phyloP scores from a whole-genome alignment of 1,140 invertebrate genomes.

The Rhopalosiphum maidis region DNA sequence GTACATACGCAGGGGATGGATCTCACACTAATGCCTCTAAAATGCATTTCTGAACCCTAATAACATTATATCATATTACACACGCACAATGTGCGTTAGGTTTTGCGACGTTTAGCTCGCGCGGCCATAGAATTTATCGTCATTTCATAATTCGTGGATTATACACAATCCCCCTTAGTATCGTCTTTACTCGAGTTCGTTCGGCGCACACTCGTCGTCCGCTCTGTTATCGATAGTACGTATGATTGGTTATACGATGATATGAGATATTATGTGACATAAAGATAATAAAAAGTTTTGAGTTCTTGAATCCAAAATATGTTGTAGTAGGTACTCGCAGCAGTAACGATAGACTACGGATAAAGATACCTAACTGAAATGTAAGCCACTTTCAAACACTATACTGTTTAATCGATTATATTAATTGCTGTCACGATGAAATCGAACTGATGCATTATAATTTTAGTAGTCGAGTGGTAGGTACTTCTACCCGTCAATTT shows the following conservation, averaged over 20 bases:
- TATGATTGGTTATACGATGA: neutral
- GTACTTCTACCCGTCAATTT: neutral
- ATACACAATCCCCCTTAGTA: neutral
- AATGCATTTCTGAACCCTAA: constrained; percentile 9
- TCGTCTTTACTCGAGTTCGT: neutral
- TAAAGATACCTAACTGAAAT: no score
- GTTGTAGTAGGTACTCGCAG: neutral
- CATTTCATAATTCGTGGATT: neutral
- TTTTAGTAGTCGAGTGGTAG: no score
- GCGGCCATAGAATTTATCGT: neutral
- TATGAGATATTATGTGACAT: neutral
- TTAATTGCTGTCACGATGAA: no score
- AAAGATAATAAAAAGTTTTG: neutral
- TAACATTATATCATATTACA: neutral
- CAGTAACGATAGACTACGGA: neutral
- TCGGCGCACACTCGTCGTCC: no score
- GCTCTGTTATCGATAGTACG: neutral
- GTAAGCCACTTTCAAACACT: no score
- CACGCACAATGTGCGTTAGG: neutral
- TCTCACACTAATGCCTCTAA: neutral
- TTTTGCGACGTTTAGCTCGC: neutral
- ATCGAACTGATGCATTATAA: no score
- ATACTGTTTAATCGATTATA: no score
- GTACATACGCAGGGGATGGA: neutral
- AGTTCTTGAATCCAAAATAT: neutral